phyloP scores from a whole-genome alignment of 2,113 vertebrate genomes.

The Podilymbus podiceps region DNA sequence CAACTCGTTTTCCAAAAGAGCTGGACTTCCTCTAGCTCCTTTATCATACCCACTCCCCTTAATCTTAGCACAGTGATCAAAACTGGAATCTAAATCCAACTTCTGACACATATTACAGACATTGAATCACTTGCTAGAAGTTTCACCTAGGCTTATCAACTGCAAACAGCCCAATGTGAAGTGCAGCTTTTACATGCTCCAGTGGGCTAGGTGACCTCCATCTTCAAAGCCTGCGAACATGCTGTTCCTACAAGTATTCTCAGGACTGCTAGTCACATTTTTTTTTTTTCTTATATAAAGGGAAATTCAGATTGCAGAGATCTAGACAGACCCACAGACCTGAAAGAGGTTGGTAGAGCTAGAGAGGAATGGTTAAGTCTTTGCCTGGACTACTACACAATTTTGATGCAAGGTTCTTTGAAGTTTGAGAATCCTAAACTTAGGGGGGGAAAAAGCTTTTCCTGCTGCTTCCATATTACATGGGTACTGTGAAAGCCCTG shows the following conservation, averaged over 20 bases:
- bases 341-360: neutral
- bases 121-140: neutral
- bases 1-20: neutral
- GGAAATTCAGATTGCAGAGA: neutral
- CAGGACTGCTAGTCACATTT: neutral
- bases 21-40: neutral
- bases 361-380: neutral
- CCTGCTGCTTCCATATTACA: neutral
- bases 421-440: neutral
- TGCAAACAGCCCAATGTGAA: neutral
- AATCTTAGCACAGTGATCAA: neutral
- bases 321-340: neutral
- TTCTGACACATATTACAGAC: neutral
- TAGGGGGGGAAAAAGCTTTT: neutral
- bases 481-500: neutral
- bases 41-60: neutral
- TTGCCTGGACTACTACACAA: neutral
- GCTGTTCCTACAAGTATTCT: slow-evolving; percentile 1
- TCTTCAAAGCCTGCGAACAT: neutral
- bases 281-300: neutral
- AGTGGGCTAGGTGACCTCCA: slow-evolving; percentile 24
- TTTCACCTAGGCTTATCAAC: neutral
- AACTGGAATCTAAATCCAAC: neutral
- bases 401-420: neutral
- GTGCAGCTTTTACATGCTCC: neutral